These are phyloP conservation scores for Chloroceryle amazona DNA, from an alignment of 2,797 vertebrate species.

Conservation along the genomic window DNA sequence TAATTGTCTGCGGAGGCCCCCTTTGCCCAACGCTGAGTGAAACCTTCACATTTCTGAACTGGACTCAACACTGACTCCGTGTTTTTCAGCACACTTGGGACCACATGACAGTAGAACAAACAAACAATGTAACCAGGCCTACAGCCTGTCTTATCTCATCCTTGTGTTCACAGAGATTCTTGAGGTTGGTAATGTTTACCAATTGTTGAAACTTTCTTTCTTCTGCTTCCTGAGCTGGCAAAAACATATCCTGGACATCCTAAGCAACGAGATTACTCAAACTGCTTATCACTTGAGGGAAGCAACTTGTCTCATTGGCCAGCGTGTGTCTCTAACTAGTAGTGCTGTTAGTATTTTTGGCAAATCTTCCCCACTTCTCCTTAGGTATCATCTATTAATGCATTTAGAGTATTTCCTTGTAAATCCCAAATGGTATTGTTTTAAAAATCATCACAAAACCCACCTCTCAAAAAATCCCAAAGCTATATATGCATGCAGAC, in stretches of 20 bases:
- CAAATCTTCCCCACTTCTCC: not conserved
- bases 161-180: slow-evolving; percentile 82
- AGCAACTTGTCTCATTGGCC: not conserved
- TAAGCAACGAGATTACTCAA: slow-evolving; percentile 64
- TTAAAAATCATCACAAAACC: not conserved
- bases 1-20: slow-evolving; percentile 77
- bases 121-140: slow-evolving; percentile 75
- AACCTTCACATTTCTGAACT: slow-evolving; percentile 82
- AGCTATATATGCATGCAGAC: accelerated
- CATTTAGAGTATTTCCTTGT: not conserved
- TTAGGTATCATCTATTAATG: not conserved
- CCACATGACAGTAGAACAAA: slow-evolving; percentile 78
- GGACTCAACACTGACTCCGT: slow-evolving; percentile 74
- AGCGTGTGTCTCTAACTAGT: not conserved
- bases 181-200: slow-evolving; percentile 88
- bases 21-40: slow-evolving; percentile 85
- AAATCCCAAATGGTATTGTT: not conserved
- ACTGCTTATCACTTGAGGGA: slow-evolving; percentile 43
- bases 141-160: slow-evolving; percentile 86
- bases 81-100: slow-evolving; percentile 56
- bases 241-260: slow-evolving; percentile 87
- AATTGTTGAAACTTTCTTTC: slow-evolving; percentile 92
- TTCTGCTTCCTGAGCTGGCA: slow-evolving; percentile 85
- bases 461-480: not conserved
- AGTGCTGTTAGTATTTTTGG: not conserved